Conservation (phyloP, 2,888 invertebrate genomes). For the Magallana nippona region DNA sequence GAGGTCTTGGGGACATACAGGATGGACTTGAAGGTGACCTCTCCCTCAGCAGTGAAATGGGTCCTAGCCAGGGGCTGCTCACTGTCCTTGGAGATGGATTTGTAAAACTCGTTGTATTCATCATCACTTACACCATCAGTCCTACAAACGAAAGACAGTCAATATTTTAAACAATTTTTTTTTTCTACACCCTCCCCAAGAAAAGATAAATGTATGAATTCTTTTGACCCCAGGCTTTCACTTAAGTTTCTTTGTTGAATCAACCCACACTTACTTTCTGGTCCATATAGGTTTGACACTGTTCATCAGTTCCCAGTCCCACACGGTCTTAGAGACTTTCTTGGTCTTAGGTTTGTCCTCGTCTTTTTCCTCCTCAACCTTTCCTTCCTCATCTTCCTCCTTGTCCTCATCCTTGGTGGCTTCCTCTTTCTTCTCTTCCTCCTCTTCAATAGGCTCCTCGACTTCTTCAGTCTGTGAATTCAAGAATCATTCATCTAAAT, state of each 20-base stretch:
- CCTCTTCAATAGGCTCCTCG: conserved; percentile 85
- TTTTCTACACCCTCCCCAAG: not conserved
- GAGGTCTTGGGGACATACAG: conserved; percentile 95
- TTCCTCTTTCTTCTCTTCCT: conserved; percentile 79
- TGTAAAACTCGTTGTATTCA: conserved; percentile 97
- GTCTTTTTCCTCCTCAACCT: conserved; percentile 85
- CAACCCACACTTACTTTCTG: conserved; percentile 85
- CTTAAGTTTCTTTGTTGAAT: too few relatives aligned
- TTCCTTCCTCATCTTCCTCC: conserved; percentile 76
- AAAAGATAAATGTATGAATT: too few relatives aligned
- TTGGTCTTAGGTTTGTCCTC: conserved; percentile 88
- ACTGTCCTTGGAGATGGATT: conserved; percentile 93
- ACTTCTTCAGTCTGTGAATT: conserved; percentile 85
- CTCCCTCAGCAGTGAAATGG: conserved; percentile 99
- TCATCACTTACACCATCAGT: conserved; percentile 90
- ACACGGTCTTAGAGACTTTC: conserved; percentile 94
- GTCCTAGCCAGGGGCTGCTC: conserved; percentile 91
- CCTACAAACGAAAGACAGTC: conserved; percentile 72
- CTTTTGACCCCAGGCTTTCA: too few relatives aligned
- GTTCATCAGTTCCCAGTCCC: conserved; percentile 98
- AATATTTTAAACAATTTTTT: not conserved
- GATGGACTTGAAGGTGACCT: conserved; percentile 98
- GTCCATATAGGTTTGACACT: conserved; percentile 99
- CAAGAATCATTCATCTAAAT: not conserved
- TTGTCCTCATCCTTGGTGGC: conserved; percentile 72